phyloP scores from a whole-genome alignment of 2,113 vertebrate genomes.

The Marmota flaviventris region DNA sequence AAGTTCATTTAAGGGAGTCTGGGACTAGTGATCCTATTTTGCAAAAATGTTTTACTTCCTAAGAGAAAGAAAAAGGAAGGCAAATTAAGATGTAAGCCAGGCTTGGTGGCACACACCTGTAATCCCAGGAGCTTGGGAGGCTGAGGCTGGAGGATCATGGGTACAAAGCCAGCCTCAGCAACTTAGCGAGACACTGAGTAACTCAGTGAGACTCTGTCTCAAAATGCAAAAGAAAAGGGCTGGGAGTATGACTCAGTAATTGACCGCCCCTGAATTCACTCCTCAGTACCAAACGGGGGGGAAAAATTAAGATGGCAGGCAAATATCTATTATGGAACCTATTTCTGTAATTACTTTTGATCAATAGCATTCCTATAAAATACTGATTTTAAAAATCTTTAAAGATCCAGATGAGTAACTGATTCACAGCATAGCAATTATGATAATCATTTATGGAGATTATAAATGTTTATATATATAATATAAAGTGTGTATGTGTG shows the following conservation, averaged over 20 bases:
- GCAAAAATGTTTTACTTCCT: not conserved
- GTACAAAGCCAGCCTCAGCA: too few species aligned
- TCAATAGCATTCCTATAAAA: not conserved
- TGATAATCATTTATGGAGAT: not conserved
- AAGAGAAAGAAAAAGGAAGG: not conserved
- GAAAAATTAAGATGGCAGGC: not conserved
- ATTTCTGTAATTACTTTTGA: not conserved
- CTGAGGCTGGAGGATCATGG: too few species aligned
- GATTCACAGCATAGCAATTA: not conserved
- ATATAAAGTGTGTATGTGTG: too few species aligned
- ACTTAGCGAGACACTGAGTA: too few species aligned
- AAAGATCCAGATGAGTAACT: not conserved
- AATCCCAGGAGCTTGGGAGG: too few species aligned
- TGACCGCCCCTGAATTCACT: too few species aligned
- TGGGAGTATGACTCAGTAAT: too few species aligned
- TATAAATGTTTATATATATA: not conserved
- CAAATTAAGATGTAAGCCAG: not conserved
- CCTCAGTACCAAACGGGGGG: too few species aligned
- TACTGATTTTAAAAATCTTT: conserved; percentile 45
- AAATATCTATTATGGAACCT: conserved; percentile 24
- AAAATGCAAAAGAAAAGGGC: too few species aligned
- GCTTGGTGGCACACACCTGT: too few species aligned
- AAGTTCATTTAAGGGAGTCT: not conserved
- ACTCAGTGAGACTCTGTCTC: too few species aligned
- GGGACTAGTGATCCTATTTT: not conserved